Base-by-base conservation (phyloP, 2,797 vertebrate species). In the Myotis daubentonii region DNA sequence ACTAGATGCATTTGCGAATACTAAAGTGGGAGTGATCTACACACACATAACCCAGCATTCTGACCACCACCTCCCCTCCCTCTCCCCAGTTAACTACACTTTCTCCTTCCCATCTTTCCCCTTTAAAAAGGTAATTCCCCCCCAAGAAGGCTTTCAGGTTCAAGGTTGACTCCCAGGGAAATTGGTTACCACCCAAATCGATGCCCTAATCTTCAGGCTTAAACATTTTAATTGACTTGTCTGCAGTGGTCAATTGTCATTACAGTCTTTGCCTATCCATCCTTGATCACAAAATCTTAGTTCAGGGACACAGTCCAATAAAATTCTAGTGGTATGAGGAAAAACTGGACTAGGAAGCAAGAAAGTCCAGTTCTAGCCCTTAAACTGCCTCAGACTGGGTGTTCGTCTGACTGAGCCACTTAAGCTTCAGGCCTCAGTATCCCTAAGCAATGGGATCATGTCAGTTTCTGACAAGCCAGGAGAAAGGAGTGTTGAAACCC, bases 131-230 rank as follows among this genome's bases (percentile, higher is more conserved):
- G 8, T 72, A 8, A 44, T 55, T 22, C 83, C 44, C 62, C 1
- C 3, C 83, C 36, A 36, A 36, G 36, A 80, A 88, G 30, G 30
- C n/a, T 93, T 93, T 57, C n/a, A 82, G 28, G 22, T 91, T 86
- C 19, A 47, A 65, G 30, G 74, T 5, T 93, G 72, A 84, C 19
- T 79, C 84, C 33, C 49, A 65, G 33, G 38, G 72, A 74, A 89
- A 83, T 41, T 38, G 87, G 74, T 81, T 49, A 41, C 62, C 25
- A 75, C 74, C 51, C 55, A 55, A 94, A 94, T 97, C 87, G 30
- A 93, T 87, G 71, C 11, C 57, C 66, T 91, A 79, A 91, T 90
- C 92, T 51, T 38, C 15, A 60, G 87, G 71, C 12, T 93, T 90
- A 89, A 93, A 76, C 82, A 81, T 66, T 78, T 65, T 87, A 65